Evolutionary conservation across 2,113 vertebrate genomes (phyloP), one percentile per base, ranked within the genome.

Genomic region (Coracopsis vasa): DNA sequence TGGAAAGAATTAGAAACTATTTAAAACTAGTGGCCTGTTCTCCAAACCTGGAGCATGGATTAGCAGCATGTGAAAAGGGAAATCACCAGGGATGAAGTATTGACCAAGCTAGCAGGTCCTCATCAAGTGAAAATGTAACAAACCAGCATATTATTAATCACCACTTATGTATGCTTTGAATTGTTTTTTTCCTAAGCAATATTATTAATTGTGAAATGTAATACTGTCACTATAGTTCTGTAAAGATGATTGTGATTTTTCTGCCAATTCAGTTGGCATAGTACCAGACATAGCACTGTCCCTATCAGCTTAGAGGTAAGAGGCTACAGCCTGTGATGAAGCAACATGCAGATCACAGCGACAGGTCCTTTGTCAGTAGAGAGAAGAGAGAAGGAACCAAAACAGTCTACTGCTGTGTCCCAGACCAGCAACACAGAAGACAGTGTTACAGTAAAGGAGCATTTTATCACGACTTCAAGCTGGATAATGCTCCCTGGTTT

Each of bases 131-230:
- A 67, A 94, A 62, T 86, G 54, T 88, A 92, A 80, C n/a, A 95
- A 93, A 89, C 25, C 91, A 74, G 28, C 81, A 42, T 35, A 21
- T 94, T 96, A 92, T 95, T 86, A 94, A 91, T 96, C 85, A 95
- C 44, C 90, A 35, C 29, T 92, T 69, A 33, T 28, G 21, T 50
- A 33, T 73, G 72, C 75, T 93, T 91, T 77, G 61, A 19, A 39
- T 39, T 23, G 9, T 5, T 37, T 65, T 44, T 69, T 93, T 77
- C 71, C 69, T 78, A 67, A 69, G 58, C 64, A 86, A 28, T 80
- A 89, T 90, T 13, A 82, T 70, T 79, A 94, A 94, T 90, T 70
- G 29, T 6, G 18, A 95, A 77, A 60, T 48, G 45, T 84, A 84
- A 27, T 72, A 77, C 65, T 88, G 54, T 81, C 94, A 94, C 64